Evolutionary conservation across 2,888 invertebrate species (phyloP), one percentile per base, ranked within the genome.

Genomic region (Vandiemenella viatica): DNA sequence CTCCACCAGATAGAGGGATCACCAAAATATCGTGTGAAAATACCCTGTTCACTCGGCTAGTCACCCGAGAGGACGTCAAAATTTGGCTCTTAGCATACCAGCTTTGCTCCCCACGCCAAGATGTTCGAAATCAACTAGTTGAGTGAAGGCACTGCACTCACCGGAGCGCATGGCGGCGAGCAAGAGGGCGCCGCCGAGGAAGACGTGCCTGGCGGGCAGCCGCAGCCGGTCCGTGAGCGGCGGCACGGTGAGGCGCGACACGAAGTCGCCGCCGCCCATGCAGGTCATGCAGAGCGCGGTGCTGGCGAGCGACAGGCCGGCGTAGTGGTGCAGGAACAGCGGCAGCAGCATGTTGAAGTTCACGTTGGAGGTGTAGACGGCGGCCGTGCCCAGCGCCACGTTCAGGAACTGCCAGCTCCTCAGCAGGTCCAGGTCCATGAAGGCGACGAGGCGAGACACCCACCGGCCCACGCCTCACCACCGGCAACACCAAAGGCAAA

Each of bases 271-370:
- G 4, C 71, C 68, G 2, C 83, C 81, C 46, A 81, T 71, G 1
- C 75, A 70, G n/a, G 82, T 80, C 79, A 83, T 79, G 55, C 81
- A 80, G 37, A 67, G 66, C 1, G 83, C 80, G 3, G 80, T 77
- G 55, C 79, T 67, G 43, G 71, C 63, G 48, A 68, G 64, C 6
- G 65, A 62, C 10, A 75, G 60, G 15, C 62, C 60, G 10, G 63
- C 56, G 2, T 62, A 58, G 8, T 62, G 63, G 2, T 76, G 74
- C 23, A 83, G 66, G 60, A 79, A 82, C 57, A 77, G 75, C 5
- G 83, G 83, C 56, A 73, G 79, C 32, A 83, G 65, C 71, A 83
- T 76, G 51, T 79, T 78, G 59, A 82, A 83, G 59, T 79, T 79
- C 49, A 80, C 74, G 43, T 78, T 75, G 1, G 80, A 77, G 6